Evolutionary conservation across 2,113 vertebrate species (phyloP), one percentile per base, ranked within the genome.

Genomic region (Gorilla gorilla): DNA sequence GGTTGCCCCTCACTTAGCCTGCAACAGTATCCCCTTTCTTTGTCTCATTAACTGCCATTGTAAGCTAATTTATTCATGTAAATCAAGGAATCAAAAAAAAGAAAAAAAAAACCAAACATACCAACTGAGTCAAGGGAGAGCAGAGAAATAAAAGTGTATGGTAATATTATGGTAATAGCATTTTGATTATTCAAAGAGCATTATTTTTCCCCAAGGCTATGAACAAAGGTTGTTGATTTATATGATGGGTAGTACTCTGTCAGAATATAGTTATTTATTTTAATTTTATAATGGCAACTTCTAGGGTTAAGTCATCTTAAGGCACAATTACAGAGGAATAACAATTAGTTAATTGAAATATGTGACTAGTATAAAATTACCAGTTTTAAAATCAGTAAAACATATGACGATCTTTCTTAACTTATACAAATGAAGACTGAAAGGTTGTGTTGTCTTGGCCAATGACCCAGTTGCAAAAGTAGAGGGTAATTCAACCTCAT

Each of bases 311-410:
- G 94, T 97, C 97, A 96, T 92, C 75, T 96, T 48, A 87, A 72
- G 93, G 97, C 97, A 92, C 61, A 92, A 96, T 90, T 96, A 95
- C 68, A 97, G 85, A 96, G 81, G 94, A 96, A 97, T 97, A 97
- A 85, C 30, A 97, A 96, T 96, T 96, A 98, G 97, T 96, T 98
- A 89, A 95, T 89, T 94, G 92, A 97, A 98, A 97, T 94, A 83
- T 0, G 1, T 91, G 93, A 86, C 78, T 89, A 82, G 81, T 97
- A 66, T 98, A 96, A 97, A 96, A 87, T 97, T 94, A 97, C 97
- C 94, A 83, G 81, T 83, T 97, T 97, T 90, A 96, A 97, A 97
- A 88, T 95, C 92, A 96, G 79, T 94, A 81, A 96, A 96, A 93
- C 84, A 92, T 86, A 64, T 48, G 43, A 96, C 94, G 78, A 86